phyloP scores from a whole-genome alignment of 2,797 vertebrate genomes.

The Perdix hodgsoniae region DNA sequence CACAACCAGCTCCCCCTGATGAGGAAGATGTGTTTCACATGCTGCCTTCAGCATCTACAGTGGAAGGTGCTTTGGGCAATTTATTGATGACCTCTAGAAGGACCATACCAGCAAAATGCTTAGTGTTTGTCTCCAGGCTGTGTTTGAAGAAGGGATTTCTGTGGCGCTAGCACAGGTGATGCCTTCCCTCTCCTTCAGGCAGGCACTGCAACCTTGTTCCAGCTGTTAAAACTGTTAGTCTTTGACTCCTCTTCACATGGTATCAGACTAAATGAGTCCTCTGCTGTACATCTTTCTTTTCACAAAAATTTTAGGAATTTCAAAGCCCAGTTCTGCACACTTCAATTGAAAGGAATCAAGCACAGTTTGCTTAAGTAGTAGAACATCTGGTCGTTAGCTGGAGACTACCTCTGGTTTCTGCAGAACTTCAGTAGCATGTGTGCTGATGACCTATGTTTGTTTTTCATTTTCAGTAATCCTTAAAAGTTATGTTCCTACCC shows the following conservation, averaged over 20 bases:
- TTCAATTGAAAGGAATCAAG: neutral
- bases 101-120: neutral
- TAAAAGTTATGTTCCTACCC: neutral
- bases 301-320: neutral
- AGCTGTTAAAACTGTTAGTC: neutral
- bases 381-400: neutral
- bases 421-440: neutral
- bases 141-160: neutral
- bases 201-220: neutral
- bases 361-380: neutral
- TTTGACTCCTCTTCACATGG: neutral
- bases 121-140: neutral
- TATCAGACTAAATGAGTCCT: neutral
- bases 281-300: neutral
- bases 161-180: neutral
- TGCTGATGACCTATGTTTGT: neutral
- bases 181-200: neutral
- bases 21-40: neutral
- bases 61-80: neutral
- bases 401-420: neutral
- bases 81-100: neutral
- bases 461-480: neutral
- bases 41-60: neutral
- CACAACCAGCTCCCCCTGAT: neutral
- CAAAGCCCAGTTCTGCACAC: neutral